Conservation (phyloP, 2,113 vertebrate genomes). For the Nematolebias whitei region DNA sequence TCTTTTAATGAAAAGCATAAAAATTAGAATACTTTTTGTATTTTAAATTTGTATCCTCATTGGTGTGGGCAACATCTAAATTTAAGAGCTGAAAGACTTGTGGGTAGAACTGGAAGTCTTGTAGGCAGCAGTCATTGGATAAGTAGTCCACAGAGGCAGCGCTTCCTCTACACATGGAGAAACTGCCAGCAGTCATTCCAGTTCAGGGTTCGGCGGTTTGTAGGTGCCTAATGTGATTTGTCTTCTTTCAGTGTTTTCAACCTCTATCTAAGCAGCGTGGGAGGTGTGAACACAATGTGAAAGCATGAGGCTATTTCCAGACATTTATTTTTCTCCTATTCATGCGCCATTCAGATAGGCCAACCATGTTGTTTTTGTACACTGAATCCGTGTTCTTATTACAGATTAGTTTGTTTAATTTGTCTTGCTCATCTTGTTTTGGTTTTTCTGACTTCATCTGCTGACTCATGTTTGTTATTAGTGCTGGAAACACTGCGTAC, state of each 20-base stretch:
- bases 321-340: conserved; percentile 13
- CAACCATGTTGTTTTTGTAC: conserved; percentile 8
- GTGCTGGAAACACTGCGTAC: neutral
- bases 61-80: conserved; percentile 36
- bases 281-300: conserved; percentile 58
- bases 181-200: conserved; percentile 56
- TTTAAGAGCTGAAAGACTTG: conserved; percentile 41
- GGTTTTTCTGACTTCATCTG: neutral
- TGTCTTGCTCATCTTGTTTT: neutral
- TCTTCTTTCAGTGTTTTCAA: conserved; percentile 48
- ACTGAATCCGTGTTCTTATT: conserved; percentile 4
- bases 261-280: conserved; percentile 38
- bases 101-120: conserved; percentile 46
- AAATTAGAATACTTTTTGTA: too few relatives aligned
- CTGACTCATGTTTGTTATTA: neutral
- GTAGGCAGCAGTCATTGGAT: conserved; percentile 54
- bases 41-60: conserved; percentile 17
- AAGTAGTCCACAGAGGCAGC: conserved; percentile 50
- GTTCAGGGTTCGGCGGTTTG: conserved; percentile 49
- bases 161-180: conserved; percentile 50
- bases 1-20: too few relatives aligned
- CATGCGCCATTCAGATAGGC: conserved; percentile 28
- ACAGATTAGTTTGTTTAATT: conserved; percentile 1
- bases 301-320: conserved; percentile 45
- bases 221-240: conserved; percentile 56